Evolutionary conservation across 1,140 invertebrate genomes (phyloP), one percentile per base, ranked within the genome.

Genomic region (Macrocentrus cingulum): DNA sequence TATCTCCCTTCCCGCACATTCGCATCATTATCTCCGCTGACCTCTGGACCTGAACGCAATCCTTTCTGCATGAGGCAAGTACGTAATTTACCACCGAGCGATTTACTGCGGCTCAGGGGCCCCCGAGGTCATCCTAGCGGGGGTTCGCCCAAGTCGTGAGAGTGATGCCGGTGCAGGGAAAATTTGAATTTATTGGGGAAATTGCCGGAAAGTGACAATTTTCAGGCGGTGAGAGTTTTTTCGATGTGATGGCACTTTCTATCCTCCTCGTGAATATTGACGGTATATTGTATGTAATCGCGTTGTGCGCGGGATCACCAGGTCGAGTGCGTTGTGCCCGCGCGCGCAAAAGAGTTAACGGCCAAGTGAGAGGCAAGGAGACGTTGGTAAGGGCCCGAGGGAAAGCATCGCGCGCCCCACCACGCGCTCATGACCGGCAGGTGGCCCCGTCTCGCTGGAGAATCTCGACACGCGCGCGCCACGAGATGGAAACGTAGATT

Each of bases 401-500:
- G 51, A 48, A 54, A 34, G 23, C 53, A 29, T 16, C 44, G 16
- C 23, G 50, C 16, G 15, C 18, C 56, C 52, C 61, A 23, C 25
- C 32, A 36, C 42, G 20, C 23, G 23, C 58, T 49, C 62, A 50
- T 59, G 66, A 67, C 62, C 67, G 75, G 74, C 75, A 77, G 74
- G 75, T 77, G 75, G 75, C 66, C 71, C 63, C 71, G 70, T 69
- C 75, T 75, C 67, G 68, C 68, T 64, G 64, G 68, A 69, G 75
- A 74, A 73, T 76, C 71, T 68, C 70, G 70, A 69, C 76, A 76
- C 70, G 73, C 71, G 74, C 71, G 70, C 72, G 72, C 71, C 74
- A 74, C 73, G 68, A 75, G 75, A 79, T 76, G 72, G 72, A 76
- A 77, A 75, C 68, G 67, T 67, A 76, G 74, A 75, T 70, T 67